These are phyloP conservation scores for Drosophila meridiana DNA, from an alignment of 2,888 invertebrate species.

Conservation along the genomic window DNA sequence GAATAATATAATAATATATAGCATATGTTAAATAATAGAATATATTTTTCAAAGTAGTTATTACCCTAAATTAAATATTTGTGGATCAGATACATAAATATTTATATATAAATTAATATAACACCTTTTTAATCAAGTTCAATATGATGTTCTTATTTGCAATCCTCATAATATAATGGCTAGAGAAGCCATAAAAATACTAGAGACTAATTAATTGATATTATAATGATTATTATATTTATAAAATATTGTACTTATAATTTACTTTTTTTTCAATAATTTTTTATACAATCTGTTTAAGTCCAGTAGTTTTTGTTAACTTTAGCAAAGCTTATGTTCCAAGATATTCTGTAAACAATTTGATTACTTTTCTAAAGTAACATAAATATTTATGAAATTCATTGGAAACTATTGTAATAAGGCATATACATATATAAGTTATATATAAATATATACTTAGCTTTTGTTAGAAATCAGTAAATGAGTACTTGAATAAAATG, in stretches of 20 bases:
- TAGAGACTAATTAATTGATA: not conserved
- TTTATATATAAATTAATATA: not conserved
- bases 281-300: not conserved
- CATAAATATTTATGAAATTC: not conserved
- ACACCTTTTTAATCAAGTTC: not conserved
- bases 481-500: not conserved
- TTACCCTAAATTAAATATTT: not conserved
- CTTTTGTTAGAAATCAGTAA: not conserved
- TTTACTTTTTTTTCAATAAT: not conserved
- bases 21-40: no score
- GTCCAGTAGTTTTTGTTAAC: not conserved
- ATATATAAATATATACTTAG: not conserved
- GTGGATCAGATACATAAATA: not conserved
- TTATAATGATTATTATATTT: not conserved
- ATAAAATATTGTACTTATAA: not conserved
- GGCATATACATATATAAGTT: not conserved
- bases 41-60: not conserved
- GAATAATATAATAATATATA: not conserved
- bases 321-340: not conserved
- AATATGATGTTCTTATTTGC: not conserved
- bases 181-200: not conserved
- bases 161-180: not conserved
- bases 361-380: not conserved
- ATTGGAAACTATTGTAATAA: constrained; percentile 1
- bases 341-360: not conserved